phyloP scores from a whole-genome alignment of 2,113 vertebrate genomes.

The Thinocorus orbignyianus region DNA sequence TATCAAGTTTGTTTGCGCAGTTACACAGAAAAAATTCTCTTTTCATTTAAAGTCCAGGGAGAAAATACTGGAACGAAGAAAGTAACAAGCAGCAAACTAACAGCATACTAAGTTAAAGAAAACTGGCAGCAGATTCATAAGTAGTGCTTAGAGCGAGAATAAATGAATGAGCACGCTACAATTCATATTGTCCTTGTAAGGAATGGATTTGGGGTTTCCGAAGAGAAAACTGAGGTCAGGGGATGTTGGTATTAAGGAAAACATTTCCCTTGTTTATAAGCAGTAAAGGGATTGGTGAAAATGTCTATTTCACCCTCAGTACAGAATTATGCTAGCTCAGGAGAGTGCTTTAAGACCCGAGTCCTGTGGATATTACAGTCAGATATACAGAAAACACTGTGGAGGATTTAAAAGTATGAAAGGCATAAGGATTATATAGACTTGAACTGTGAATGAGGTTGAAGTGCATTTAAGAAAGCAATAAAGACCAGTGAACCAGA shows the following conservation, averaged over 20 bases:
- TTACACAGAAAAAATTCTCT: background rate
- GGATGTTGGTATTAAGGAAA: background rate
- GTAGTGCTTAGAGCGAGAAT: background rate
- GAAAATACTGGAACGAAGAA: background rate
- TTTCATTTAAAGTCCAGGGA: background rate
- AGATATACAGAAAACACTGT: constrained; percentile 52
- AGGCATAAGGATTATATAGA: constrained; percentile 71
- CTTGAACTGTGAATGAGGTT: constrained; percentile 69
- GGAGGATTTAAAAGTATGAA: constrained; percentile 72
- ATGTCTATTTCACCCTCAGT: background rate
- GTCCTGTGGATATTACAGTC: constrained; percentile 32
- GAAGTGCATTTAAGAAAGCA: constrained; percentile 76
- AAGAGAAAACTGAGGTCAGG: background rate
- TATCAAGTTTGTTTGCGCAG: background rate
- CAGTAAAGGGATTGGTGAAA: constrained; percentile 11
- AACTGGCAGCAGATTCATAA: background rate
- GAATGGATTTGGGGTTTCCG: background rate
- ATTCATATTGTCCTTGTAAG: background rate
- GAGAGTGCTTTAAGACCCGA: background rate
- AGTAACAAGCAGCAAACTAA: background rate
- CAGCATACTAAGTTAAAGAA: background rate
- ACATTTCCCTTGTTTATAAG: background rate
- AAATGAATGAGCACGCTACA: background rate
- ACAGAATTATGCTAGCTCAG: constrained; percentile 20
- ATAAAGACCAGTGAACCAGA: constrained; percentile 74